Base-by-base conservation (phyloP, 2,888 invertebrate genomes). In the Drosophila merina region DNA sequence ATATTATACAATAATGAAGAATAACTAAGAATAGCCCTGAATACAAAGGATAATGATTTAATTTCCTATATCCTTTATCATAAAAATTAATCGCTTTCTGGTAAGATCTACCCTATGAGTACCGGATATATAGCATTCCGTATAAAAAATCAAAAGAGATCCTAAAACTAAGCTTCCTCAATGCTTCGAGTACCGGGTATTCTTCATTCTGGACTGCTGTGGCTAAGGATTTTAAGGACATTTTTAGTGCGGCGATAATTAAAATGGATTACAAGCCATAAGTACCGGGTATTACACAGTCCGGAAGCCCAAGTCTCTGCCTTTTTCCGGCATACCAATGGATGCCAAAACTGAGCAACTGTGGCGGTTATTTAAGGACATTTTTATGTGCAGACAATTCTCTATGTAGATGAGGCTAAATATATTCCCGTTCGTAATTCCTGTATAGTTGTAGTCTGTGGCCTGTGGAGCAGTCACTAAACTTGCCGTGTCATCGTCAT, bases 401-500 rank as follows among this genome's bases (percentile, higher is more conserved):
- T 3, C 12, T 14, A 14, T 40, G 51, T 14, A n/a, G 25, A 26
- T 44, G 31, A 14, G n/a, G 44, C 14, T 14, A 38, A 9, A 25
- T n/a, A 25, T 55, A 9, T 36, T 12, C 12, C 9, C n/a, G 5
- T 14, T 14, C 14, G 36, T n/a, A 28, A 9, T 51, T 30, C 9
- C 10, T 4, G 28, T 20, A 33, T 28, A 52, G 54, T 30, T 42
- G 40, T 31, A 38, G n/a, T n/a, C n/a, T 47, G 47, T 9, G 50
- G 49, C 38, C 49, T 14, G 14, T 14, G 66, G 42, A 33, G 38
- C 30, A 51, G 45, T 44, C 63, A 51, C 73, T 57, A 57, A 54
- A 64, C 50, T 72, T 58, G 40, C 52, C 55, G 69, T 74, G 77
- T 75, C 82, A 72, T 60, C 59, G 54, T 30, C 63, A 54, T 60